A percentile compares a stretch with the other conserved stretches of the same genome.
Evolutionary conservation across 2,797 vertebrate genomes (phyloP).

Genomic region (Cottoperca gobio): DNA sequence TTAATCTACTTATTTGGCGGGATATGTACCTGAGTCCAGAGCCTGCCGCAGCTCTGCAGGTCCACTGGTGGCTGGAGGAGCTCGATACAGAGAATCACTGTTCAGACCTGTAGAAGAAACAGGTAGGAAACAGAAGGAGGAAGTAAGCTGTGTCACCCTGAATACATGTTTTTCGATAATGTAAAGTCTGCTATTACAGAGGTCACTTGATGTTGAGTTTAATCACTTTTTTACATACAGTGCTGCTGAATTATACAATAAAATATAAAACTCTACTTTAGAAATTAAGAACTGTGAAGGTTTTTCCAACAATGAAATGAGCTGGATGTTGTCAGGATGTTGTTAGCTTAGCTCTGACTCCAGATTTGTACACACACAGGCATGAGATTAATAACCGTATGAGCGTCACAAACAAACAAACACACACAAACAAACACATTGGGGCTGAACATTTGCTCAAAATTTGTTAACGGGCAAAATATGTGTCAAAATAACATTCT

Average conservation of each 20-base stretch:
- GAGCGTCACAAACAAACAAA: too few species aligned
- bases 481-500: too few species aligned
- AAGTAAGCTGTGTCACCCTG: not conserved
- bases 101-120: slow-evolving; percentile 64
- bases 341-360: not conserved
- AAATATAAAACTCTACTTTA: not conserved
- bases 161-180: not conserved
- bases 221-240: not conserved
- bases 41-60: slow-evolving; percentile 81
- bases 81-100: slow-evolving; percentile 77
- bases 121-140: not conserved
- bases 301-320: not conserved
- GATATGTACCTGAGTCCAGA: slow-evolving; percentile 80
- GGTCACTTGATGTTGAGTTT: not conserved
- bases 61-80: slow-evolving; percentile 52
- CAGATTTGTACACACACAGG: too few species aligned
- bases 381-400: too few species aligned
- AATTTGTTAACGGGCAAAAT: too few species aligned
- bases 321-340: not conserved
- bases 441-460: too few species aligned
- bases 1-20: not conserved
- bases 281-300: not conserved
- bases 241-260: slow-evolving; percentile 2
- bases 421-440: too few species aligned
- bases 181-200: not conserved